Evolutionary conservation across 2,888 invertebrate genomes (phyloP), one percentile per base, ranked within the genome.

Genomic region (Diabrotica balteata): DNA sequence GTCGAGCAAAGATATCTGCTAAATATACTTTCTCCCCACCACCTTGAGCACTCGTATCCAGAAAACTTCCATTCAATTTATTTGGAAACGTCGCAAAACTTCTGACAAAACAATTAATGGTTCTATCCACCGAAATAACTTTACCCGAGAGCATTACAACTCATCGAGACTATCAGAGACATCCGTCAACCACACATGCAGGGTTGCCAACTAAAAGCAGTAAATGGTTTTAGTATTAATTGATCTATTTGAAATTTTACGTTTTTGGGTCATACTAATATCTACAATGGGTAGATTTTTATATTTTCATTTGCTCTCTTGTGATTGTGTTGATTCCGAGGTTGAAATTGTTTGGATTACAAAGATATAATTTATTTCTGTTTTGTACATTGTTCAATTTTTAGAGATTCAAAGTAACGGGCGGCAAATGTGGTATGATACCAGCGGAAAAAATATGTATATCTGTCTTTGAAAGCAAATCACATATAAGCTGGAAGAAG

Each of bases 41-140:
- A 47, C 47, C 47, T 9, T 10, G 8, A 47, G 47, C 47, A 47
- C 32, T 32, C 32, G 32, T 43, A 43, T 7, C 44, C 44, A 49
- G 32, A 52, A 60, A 60, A 51, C 44, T 52, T 60, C 17, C 52
- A 22, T 45, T 60, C 52, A 51, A 60, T 60, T 45, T 44, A 60
- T 60, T 43, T 52, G 11, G 7, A 22, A 45, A 11, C 22, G 17
- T 61, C 59, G 47, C 10, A 10, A 59, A 59, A 59, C 47, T 59
- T 59, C 46, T 59, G 59, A 59, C 59, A 47, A 59, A 59, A 59
- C 59, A 59, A 59, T 59, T 59, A 59, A 59, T 49, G 49, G 49
- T 32, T 59, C 49, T 22, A 32, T 49, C 49, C 47, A 17, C 8
- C 7, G n/a, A 59, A 59, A 59, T 49, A 59, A 45, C 17, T 57